A percentile compares a stretch with the other conserved stretches of the same genome.
Conservation (phyloP, 2,113 vertebrate genomes). For the Phyllostomus hastatus region DNA sequence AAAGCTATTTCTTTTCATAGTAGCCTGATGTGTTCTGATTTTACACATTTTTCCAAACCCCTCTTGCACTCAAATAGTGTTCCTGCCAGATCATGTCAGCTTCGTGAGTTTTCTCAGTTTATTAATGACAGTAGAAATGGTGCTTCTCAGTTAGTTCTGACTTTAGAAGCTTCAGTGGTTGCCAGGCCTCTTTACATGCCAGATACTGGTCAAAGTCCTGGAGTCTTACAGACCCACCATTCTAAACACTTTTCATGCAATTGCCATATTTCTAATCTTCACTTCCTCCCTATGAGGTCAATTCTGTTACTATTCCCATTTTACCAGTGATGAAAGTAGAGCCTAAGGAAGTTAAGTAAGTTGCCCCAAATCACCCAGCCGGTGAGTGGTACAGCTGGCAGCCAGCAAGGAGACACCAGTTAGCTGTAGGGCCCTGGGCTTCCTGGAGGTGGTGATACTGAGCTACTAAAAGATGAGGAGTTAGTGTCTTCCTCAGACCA, state of each 20-base stretch:
- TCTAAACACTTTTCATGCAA: not conserved
- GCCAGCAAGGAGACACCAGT: not conserved
- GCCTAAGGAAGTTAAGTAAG: not conserved
- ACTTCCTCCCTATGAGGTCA: not conserved
- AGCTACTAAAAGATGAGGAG: not conserved
- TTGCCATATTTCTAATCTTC: not conserved
- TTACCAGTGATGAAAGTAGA: not conserved
- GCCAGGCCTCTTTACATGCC: not conserved
- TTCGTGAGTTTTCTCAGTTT: not conserved
- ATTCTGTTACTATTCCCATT: not conserved
- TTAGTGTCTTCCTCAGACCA: not conserved
- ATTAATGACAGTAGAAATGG: not conserved
- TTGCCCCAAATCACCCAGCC: not conserved
- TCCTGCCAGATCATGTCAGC: not conserved
- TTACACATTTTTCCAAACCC: not conserved
- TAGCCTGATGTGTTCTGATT: not conserved
- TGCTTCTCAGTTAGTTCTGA: not conserved
- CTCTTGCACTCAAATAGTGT: not conserved
- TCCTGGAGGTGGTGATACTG: not conserved
- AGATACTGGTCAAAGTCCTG: not conserved
- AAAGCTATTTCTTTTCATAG: not conserved
- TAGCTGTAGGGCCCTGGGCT: not conserved
- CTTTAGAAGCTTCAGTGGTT: not conserved
- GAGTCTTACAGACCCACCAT: not conserved
- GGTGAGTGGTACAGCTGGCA: not conserved